Evolutionary conservation across 2,113 vertebrate genomes (phyloP).

Genomic region (Odocoileus virginianus): DNA sequence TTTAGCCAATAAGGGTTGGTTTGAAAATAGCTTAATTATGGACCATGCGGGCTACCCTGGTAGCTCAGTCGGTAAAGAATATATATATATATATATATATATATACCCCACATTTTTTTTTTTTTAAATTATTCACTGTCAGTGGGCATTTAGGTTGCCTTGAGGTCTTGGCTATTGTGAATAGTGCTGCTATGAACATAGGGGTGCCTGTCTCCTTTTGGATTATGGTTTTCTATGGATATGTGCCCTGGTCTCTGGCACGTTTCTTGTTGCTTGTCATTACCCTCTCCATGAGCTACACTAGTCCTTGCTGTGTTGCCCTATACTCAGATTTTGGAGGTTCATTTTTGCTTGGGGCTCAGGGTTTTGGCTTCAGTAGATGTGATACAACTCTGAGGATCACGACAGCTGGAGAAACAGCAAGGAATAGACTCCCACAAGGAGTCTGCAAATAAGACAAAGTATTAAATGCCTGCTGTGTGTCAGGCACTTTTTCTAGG

Average conservation of each 20-base stretch:
- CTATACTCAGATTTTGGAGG: background rate
- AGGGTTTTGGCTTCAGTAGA: background rate
- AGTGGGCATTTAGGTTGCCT: no score
- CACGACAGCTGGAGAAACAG: background rate
- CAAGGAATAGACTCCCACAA: background rate
- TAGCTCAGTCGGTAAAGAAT: background rate
- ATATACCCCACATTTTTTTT: background rate
- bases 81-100: background rate
- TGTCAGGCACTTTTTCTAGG: background rate
- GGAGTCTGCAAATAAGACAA: no score
- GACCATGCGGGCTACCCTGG: background rate
- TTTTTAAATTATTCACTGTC: background rate
- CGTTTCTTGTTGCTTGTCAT: background rate
- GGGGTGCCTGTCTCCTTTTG: background rate
- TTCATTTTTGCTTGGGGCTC: background rate
- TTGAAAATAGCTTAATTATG: constrained; percentile 48
- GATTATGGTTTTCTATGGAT: background rate
- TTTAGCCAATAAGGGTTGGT: constrained; percentile 3
- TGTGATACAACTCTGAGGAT: background rate
- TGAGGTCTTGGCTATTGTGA: background rate
- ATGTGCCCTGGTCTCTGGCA: background rate
- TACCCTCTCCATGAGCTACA: accelerated
- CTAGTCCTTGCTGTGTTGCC: background rate
- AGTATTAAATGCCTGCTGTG: background rate
- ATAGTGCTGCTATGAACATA: background rate